Percentiles rank a stretch among this genome's conserved stretches.
phyloP scores from a whole-genome alignment of 1,140 invertebrate genomes.

The Scaptomyza hsui region DNA sequence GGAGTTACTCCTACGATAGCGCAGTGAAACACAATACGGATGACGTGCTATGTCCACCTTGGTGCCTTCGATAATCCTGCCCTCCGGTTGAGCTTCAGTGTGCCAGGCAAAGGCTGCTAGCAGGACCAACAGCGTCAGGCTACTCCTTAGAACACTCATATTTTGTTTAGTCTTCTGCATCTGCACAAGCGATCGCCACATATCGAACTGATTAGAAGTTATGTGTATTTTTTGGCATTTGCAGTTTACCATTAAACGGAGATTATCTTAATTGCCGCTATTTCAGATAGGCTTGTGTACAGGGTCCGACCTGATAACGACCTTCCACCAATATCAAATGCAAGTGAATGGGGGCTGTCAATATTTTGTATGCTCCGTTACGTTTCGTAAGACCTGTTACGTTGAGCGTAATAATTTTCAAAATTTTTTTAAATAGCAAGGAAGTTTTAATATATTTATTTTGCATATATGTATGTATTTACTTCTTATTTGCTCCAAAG shows the following conservation, averaged over 20 bases:
- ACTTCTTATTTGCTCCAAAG: no score
- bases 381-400: background rate
- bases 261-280: slow-evolving; percentile 65
- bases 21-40: slow-evolving; percentile 70
- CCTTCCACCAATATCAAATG: slow-evolving; percentile 13
- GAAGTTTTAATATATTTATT: no score
- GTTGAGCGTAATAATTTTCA: no score
- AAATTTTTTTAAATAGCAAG: no score
- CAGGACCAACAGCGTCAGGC: slow-evolving; percentile 30
- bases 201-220: slow-evolving; percentile 55
- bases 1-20: slow-evolving; percentile 41
- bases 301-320: slow-evolving; percentile 55
- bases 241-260: slow-evolving; percentile 64
- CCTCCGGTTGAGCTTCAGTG: slow-evolving; percentile 15
- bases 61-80: slow-evolving; percentile 61
- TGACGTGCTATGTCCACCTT: slow-evolving; percentile 67
- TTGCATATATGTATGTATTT: no score
- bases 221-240: slow-evolving; percentile 21
- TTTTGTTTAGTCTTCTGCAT: slow-evolving; percentile 1
- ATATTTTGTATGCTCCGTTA: background rate
- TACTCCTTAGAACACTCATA: slow-evolving; percentile 23
- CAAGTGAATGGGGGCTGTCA: background rate
- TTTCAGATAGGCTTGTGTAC: slow-evolving; percentile 53
- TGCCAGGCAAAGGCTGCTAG: background rate
- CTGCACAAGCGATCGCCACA: slow-evolving; percentile 18